Percentiles rank a stretch among this genome's conserved stretches.
These are phyloP conservation scores for Hesperophylax magnus DNA, from an alignment of 1,140 invertebrate genomes.

Conservation along the genomic window DNA sequence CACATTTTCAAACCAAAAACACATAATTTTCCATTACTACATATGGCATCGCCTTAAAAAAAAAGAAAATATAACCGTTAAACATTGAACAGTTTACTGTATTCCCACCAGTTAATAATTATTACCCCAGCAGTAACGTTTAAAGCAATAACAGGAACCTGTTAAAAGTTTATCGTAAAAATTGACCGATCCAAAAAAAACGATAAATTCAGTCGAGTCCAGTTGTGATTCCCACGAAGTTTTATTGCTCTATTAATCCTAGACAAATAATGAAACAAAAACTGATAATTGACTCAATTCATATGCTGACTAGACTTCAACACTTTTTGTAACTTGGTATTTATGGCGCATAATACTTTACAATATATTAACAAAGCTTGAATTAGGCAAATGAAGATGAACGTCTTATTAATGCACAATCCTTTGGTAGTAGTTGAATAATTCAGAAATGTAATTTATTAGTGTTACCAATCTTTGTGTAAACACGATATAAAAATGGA, in stretches of 20 bases:
- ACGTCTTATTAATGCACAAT: conserved; percentile 31
- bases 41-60: no score
- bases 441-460: conserved; percentile 47
- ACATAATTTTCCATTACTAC: no score
- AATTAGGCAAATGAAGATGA: conserved; percentile 31
- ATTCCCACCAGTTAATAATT: no score
- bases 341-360: conserved; percentile 2
- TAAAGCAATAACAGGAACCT: no score
- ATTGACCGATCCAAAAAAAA: no score
- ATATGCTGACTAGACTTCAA: neutral
- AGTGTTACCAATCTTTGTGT: conserved; percentile 49
- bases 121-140: no score
- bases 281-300: conserved; percentile 23
- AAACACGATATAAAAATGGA: conserved; percentile 47
- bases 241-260: conserved; percentile 24
- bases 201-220: neutral
- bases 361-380: neutral
- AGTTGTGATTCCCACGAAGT: conserved; percentile 5
- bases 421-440: conserved; percentile 29
- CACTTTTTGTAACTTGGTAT: neutral
- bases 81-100: no score
- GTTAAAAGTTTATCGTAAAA: no score
- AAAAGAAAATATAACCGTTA: no score
- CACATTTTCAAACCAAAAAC: no score
- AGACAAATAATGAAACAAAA: conserved; percentile 29